Conservation (phyloP, 2,797 vertebrate genomes). For the Tachyglossus aculeatus region DNA sequence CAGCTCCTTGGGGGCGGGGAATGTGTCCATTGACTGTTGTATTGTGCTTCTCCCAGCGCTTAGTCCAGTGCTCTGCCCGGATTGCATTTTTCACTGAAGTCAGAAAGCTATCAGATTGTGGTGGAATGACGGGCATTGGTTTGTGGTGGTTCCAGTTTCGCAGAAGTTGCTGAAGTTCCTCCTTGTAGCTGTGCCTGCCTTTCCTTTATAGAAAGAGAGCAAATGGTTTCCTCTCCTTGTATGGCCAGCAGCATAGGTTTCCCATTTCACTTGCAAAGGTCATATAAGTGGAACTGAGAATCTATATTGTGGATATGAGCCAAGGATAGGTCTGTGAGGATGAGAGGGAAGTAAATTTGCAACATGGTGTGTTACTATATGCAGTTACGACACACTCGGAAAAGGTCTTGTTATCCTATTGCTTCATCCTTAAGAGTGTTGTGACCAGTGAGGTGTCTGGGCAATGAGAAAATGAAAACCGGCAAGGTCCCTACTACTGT, state of each 20-base stretch:
- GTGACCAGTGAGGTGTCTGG: too few species aligned
- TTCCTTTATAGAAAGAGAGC: conserved; percentile 41
- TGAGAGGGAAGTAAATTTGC: neutral
- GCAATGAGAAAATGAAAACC: too few species aligned
- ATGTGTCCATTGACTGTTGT: too few species aligned
- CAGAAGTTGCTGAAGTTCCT: conserved; percentile 62
- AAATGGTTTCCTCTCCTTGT: conserved; percentile 72
- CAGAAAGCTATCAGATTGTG: neutral
- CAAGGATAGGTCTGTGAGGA: conserved; percentile 6
- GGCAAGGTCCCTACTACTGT: too few species aligned
- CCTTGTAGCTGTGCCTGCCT: conserved; percentile 58
- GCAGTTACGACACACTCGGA: conserved; percentile 26
- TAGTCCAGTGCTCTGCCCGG: neutral
- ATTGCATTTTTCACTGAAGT: neutral
- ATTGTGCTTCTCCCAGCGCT: too few species aligned
- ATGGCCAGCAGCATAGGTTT: conserved; percentile 64
- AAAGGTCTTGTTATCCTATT: neutral
- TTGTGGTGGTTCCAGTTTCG: conserved; percentile 35
- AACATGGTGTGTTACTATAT: neutral
- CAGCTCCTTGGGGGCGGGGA: too few species aligned
- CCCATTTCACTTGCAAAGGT: conserved; percentile 42
- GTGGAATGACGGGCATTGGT: accelerated
- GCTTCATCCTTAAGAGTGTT: too few species aligned
- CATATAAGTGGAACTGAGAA: conserved; percentile 51
- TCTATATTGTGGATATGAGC: neutral